phyloP scores from a whole-genome alignment of 1,140 invertebrate genomes.

The Sitophilus oryzae region DNA sequence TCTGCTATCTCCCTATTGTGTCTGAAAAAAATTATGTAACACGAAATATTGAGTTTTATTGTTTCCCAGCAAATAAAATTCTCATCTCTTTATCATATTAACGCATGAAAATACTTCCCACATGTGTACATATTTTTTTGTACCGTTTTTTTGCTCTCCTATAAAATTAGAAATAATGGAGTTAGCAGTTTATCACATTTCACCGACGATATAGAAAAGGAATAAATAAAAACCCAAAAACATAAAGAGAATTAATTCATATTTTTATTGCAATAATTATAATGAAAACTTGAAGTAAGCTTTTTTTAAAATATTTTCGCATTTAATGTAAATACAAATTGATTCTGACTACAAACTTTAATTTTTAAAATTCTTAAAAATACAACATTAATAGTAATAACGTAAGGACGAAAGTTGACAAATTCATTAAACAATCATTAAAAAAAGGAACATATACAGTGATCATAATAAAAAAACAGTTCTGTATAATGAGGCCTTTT shows the following conservation, averaged over 20 bases:
- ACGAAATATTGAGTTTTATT: no score
- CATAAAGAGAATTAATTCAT: slow-evolving; percentile 8
- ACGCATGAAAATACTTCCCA: no score
- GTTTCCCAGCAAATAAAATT: no score
- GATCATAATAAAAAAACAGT: slow-evolving; percentile 12
- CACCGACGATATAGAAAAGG: no score
- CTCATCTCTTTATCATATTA: no score
- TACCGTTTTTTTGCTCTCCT: no score
- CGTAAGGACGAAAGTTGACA: not conserved
- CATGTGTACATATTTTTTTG: no score
- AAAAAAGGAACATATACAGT: slow-evolving; percentile 5
- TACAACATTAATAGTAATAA: slow-evolving; percentile 17
- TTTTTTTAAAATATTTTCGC: slow-evolving; percentile 15
- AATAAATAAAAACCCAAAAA: not conserved
- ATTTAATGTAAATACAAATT: slow-evolving; percentile 20
- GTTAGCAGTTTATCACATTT: no score
- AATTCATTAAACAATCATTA: slow-evolving; percentile 1
- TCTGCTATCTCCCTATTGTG: no score
- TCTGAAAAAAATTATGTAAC: no score
- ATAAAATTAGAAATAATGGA: no score
- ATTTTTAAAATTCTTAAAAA: slow-evolving; percentile 15
- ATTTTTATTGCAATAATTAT: slow-evolving; percentile 26
- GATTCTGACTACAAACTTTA: slow-evolving; percentile 19
- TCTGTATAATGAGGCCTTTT: slow-evolving; percentile 3
- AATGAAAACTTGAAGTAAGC: slow-evolving; percentile 22